Conservation (phyloP, 1,140 invertebrate species). For the Semibalanus balanoides region DNA sequence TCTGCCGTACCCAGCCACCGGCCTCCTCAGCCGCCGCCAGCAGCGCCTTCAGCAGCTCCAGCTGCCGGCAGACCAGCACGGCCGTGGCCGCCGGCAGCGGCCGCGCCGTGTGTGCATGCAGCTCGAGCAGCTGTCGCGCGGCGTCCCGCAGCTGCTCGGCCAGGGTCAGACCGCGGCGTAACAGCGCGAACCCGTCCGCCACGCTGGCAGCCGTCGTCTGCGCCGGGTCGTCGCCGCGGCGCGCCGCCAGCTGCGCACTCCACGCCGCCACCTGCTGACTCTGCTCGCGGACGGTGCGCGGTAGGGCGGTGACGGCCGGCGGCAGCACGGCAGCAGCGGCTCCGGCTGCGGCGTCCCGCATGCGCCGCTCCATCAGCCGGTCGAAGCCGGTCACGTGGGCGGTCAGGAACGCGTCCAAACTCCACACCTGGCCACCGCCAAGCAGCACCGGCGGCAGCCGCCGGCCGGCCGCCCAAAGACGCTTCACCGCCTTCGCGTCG, state of each 20-base stretch:
- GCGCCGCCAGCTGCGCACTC: constrained; percentile 8
- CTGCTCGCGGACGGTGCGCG: constrained; percentile 42
- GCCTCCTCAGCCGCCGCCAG: constrained; percentile 45
- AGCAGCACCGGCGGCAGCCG: constrained; percentile 5
- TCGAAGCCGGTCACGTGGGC: not conserved
- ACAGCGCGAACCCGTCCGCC: constrained; percentile 6
- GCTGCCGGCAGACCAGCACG: constrained; percentile 56
- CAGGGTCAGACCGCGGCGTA: constrained; percentile 47
- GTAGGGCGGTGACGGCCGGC: constrained; percentile 40
- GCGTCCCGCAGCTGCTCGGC: constrained; percentile 43
- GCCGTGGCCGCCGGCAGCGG: constrained; percentile 64
- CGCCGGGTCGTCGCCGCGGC: constrained; percentile 4
- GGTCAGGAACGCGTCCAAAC: not conserved
- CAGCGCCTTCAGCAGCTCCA: constrained; percentile 67
- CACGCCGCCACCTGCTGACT: constrained; percentile 27
- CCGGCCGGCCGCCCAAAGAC: constrained; percentile 1
- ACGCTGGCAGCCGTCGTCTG: constrained; percentile 7
- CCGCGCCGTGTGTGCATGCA: constrained; percentile 55
- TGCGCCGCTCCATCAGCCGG: not conserved
- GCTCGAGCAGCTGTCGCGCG: constrained; percentile 52
- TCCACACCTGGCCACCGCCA: not conserved
- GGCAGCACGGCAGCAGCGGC: constrained; percentile 27
- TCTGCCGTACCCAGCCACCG: constrained; percentile 51
- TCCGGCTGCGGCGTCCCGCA: not conserved
- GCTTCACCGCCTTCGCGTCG: constrained; percentile 8